Evolutionary conservation across 2,888 invertebrate genomes (phyloP).

Genomic region (Pseudococcus jackbeardsleyi): DNA sequence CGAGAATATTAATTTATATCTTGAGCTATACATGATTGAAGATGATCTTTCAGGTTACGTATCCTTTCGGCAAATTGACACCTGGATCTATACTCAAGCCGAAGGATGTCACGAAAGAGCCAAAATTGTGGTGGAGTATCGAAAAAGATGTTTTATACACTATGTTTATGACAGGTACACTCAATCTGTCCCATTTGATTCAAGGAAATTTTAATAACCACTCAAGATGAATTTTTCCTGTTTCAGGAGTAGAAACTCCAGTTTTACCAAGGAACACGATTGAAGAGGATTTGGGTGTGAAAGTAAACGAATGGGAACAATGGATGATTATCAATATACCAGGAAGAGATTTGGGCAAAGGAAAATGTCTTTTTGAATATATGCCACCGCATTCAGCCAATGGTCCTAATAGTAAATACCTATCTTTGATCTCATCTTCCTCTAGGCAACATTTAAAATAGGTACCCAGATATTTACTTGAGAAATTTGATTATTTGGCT

Average conservation of each 20-base stretch:
- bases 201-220: no score
- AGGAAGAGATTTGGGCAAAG: slow-evolving; percentile 77
- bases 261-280: neutral
- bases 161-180: slow-evolving; percentile 83
- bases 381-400: neutral
- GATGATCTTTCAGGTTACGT: neutral
- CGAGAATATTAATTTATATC: neutral
- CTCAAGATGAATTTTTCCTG: neutral
- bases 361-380: slow-evolving; percentile 84
- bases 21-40: neutral
- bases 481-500: no score
- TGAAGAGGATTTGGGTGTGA: neutral
- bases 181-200: no score
- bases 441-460: neutral
- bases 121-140: slow-evolving; percentile 78
- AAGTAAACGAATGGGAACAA: slow-evolving; percentile 65
- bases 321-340: slow-evolving; percentile 92
- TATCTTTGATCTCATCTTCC: neutral
- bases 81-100: neutral
- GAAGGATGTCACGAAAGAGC: slow-evolving; percentile 69
- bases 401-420: neutral
- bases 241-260: neutral
- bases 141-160: slow-evolving; percentile 77
- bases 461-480: neutral
- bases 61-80: neutral